These are phyloP conservation scores for Tetranychus piercei DNA, from an alignment of 2,888 invertebrate genomes.

Conservation along the genomic window DNA sequence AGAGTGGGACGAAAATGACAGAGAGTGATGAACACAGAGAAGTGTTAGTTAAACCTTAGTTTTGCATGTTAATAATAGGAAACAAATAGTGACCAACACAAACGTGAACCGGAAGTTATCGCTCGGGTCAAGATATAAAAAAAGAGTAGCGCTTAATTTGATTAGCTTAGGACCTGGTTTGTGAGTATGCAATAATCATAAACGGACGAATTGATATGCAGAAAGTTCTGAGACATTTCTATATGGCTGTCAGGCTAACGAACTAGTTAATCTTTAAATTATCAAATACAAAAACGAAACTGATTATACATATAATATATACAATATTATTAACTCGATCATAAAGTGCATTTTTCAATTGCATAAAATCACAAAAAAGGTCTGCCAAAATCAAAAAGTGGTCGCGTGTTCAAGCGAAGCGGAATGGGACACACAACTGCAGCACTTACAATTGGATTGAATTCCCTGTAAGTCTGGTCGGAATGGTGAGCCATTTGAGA, in stretches of 20 bases:
- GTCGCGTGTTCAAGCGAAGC: neutral
- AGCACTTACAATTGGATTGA: constrained; percentile 2
- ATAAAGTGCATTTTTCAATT: neutral
- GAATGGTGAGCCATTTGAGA: constrained; percentile 11
- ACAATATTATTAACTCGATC: neutral
- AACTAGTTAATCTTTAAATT: too few relatives aligned
- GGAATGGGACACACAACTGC: neutral
- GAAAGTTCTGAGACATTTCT: too few relatives aligned
- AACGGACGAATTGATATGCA: too few relatives aligned
- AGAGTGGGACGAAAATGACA: neutral
- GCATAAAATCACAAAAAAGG: neutral
- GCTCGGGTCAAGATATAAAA: too few relatives aligned
- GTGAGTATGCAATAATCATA: too few relatives aligned
- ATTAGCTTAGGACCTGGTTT: too few relatives aligned
- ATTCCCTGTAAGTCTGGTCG: constrained; percentile 4
- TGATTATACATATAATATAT: neutral
- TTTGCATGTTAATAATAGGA: neutral
- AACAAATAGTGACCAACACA: neutral
- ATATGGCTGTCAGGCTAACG: too few relatives aligned
- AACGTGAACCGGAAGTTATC: neutral
- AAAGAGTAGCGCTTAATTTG: too few relatives aligned
- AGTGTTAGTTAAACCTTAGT: constrained; percentile 9
- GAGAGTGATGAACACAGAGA: constrained; percentile 1
- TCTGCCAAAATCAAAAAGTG: neutral
- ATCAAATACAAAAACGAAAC: too few relatives aligned